These are phyloP conservation scores for Drosophila pseudoananassae DNA, from an alignment of 1,140 invertebrate genomes.

Conservation along the genomic window DNA sequence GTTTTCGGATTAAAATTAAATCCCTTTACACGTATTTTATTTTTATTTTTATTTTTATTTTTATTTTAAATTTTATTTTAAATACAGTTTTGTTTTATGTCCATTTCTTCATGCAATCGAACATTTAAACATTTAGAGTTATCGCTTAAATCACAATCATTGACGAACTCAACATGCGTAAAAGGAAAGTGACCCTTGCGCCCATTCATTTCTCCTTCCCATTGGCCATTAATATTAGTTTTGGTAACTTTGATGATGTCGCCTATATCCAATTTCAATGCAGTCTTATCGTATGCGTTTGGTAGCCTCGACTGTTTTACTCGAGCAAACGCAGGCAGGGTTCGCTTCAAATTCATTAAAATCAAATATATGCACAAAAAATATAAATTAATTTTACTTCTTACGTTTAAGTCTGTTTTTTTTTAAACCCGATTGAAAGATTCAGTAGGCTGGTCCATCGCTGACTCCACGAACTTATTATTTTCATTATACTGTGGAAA, in stretches of 20 bases:
- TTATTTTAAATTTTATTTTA: conserved; percentile 42
- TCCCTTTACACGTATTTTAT: too few species aligned
- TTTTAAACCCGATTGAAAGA: conserved; percentile 58
- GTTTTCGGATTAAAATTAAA: too few species aligned
- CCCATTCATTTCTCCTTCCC: conserved; percentile 97
- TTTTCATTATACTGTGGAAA: not conserved
- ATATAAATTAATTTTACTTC: conserved; percentile 1
- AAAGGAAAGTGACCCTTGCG: conserved; percentile 98
- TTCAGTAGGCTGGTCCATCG: conserved; percentile 22
- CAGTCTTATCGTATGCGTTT: conserved; percentile 98
- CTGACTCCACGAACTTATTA: not conserved
- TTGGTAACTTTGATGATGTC: conserved; percentile 98
- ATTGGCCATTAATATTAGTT: conserved; percentile 98
- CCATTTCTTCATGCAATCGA: conserved; percentile 48
- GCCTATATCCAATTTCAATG: conserved; percentile 95
- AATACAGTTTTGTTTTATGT: conserved; percentile 23
- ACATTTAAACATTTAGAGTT: conserved; percentile 24
- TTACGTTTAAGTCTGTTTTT: conserved; percentile 79
- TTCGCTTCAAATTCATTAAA: conserved; percentile 86
- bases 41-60: conserved; percentile 14
- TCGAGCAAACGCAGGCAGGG: conserved; percentile 94
- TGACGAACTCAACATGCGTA: conserved; percentile 98
- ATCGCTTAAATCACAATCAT: conserved; percentile 86
- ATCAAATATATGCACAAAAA: not conserved
- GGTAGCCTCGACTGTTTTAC: conserved; percentile 96